Evolutionary conservation across 1,140 invertebrate genomes (phyloP).

Genomic region (Lerema accius): DNA sequence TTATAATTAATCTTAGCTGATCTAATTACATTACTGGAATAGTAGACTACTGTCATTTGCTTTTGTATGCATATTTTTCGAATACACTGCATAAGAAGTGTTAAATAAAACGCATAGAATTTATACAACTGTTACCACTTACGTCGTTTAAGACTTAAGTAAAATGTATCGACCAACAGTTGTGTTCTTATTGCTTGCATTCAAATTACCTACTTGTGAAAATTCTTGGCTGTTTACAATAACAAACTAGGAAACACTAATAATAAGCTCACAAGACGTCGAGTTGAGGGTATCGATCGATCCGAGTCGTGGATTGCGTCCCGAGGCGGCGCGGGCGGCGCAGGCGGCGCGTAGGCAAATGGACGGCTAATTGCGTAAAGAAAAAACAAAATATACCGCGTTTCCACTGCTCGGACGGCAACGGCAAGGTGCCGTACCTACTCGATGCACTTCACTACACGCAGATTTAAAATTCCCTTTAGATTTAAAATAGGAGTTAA

Average conservation of each 20-base stretch:
- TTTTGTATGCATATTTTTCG: too few relatives aligned
- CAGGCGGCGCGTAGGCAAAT: conserved; percentile 42
- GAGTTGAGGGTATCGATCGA: conserved; percentile 13
- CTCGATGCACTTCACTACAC: too few relatives aligned
- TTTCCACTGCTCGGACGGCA: conserved; percentile 24
- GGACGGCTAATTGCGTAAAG: conserved; percentile 43
- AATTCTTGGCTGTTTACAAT: conserved; percentile 10
- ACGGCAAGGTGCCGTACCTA: too few relatives aligned
- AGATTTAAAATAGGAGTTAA: too few relatives aligned
- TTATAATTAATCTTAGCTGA: too few relatives aligned
- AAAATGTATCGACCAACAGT: not conserved
- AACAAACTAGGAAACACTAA: conserved; percentile 28
- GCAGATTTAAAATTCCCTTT: too few relatives aligned
- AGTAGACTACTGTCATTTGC: too few relatives aligned
- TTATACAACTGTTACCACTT: not conserved
- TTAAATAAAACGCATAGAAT: too few relatives aligned
- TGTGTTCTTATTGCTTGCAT: not conserved
- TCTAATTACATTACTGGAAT: too few relatives aligned
- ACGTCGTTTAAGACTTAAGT: not conserved
- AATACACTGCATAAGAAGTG: too few relatives aligned
- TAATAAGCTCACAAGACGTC: conserved; percentile 6
- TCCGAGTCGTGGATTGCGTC: conserved; percentile 10
- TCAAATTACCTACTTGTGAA: not conserved
- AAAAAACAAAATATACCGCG: conserved; percentile 34
- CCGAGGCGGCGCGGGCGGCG: conserved; percentile 22